A percentile compares a stretch with the other conserved stretches of the same genome.
phyloP scores from a whole-genome alignment of 2,113 vertebrate species.

The Daphoenositta chrysoptera region DNA sequence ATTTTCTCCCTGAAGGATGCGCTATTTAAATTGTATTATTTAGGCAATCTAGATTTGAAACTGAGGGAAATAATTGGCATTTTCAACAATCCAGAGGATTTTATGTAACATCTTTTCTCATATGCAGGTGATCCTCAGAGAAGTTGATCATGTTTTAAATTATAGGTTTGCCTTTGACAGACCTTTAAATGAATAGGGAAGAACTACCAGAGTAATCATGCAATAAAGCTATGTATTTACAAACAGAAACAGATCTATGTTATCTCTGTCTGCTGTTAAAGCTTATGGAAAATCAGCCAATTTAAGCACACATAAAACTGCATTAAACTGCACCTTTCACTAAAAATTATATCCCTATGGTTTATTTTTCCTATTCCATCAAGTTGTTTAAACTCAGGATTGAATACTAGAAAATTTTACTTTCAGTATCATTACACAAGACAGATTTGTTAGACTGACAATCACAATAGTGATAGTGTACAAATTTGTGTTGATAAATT shows the following conservation, averaged over 20 bases:
- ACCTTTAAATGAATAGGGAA: background rate
- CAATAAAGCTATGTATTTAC: background rate
- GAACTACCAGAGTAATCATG: background rate
- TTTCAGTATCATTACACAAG: background rate
- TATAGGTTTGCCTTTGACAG: background rate
- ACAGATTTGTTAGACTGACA: background rate
- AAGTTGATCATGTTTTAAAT: background rate
- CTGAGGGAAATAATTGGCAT: background rate
- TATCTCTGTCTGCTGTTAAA: background rate
- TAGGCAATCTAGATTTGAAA: background rate
- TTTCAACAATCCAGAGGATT: background rate
- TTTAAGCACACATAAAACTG: background rate
- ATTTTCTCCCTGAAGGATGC: background rate
- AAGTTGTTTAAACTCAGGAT: background rate
- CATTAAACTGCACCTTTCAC: background rate
- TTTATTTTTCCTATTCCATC: background rate
- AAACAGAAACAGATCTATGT: background rate
- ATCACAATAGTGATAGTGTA: background rate
- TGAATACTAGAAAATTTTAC: background rate
- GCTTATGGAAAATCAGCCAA: background rate
- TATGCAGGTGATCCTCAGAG: background rate
- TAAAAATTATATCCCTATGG: fast-evolving
- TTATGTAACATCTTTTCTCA: background rate
- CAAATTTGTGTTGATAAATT: background rate
- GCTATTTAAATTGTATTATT: background rate